Evolutionary conservation across 2,113 vertebrate species (phyloP), one percentile per base, ranked within the genome.

Genomic region (Cairina moschata): DNA sequence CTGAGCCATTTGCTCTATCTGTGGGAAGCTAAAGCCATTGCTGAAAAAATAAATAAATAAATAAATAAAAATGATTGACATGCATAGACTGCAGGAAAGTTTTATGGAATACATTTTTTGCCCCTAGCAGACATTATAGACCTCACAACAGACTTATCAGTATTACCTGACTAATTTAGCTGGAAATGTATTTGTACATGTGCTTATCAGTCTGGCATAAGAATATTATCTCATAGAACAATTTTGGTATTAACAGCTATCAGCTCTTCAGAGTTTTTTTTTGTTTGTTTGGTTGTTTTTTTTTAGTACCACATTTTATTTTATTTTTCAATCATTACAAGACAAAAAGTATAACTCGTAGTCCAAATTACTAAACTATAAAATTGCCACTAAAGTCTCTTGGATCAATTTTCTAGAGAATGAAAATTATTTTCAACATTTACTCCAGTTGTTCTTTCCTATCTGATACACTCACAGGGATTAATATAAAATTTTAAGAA

Each of bases 191-290:
- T 73, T 92, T 66, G 29, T 32, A 62, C 74, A 94, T 55, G 29
- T 95, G 87, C 83, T 97, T 97, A 97, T 97, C 97, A 81, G 88
- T 77, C n/a, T 79, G 50, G 29, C 65, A 69, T 86, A 94, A 85
- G 87, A 96, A 93, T 74, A 82, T 89, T 93, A 95, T 84, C 74
- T 72, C 62, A 91, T 80, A 36, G n/a, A 74, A 83, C 48, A 86
- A 84, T 87, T 34, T 10, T 44, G 20, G 54, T 87, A 89, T 96
- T 97, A 96, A 93, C 52, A 95, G 17, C 34, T 60, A 95, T 84
- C 56, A 79, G 83, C 38, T 77, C 36, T 75, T 94, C 44, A 63
- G 38, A 94, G 36, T 60, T 84, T 60, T 89, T 78, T 88, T 88
- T n/a, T n/a, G n/a, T n/a, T n/a, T n/a, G n/a, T n/a, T n/a, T n/a